phyloP scores from a whole-genome alignment of 2,113 vertebrate species.

The Actenoides hombroni region DNA sequence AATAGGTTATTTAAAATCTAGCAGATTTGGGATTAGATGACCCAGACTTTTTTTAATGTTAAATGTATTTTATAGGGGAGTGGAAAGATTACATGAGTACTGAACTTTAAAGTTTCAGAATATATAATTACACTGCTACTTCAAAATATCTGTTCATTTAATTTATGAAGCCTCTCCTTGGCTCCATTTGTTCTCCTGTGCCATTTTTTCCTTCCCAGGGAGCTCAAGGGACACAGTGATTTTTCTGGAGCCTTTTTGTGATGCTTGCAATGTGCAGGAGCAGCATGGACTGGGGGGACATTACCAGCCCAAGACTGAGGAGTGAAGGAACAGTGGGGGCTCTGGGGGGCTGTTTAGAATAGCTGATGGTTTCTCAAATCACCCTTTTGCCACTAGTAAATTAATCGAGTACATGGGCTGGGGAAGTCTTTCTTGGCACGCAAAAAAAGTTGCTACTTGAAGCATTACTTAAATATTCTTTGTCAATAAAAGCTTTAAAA shows the following conservation, averaged over 20 bases:
- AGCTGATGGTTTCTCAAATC: background rate
- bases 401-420: background rate
- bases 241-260: background rate
- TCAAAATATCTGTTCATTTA: constrained; percentile 3
- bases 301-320: background rate
- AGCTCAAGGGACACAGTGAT: background rate
- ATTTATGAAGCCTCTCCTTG: background rate
- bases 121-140: background rate
- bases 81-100: background rate
- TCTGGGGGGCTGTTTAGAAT: background rate
- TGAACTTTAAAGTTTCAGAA: background rate
- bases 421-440: background rate
- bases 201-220: background rate
- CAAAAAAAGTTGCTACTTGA: background rate
- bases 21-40: background rate
- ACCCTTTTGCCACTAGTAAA: background rate
- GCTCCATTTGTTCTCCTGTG: background rate
- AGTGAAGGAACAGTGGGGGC: background rate
- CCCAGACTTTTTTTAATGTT: background rate
- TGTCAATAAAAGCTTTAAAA: background rate
- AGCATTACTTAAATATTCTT: background rate
- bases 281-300: background rate
- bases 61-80: background rate
- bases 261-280: background rate
- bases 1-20: background rate